Evolutionary conservation across 1,140 invertebrate genomes (phyloP).

Genomic region (Stegodyphus dumicola): DNA sequence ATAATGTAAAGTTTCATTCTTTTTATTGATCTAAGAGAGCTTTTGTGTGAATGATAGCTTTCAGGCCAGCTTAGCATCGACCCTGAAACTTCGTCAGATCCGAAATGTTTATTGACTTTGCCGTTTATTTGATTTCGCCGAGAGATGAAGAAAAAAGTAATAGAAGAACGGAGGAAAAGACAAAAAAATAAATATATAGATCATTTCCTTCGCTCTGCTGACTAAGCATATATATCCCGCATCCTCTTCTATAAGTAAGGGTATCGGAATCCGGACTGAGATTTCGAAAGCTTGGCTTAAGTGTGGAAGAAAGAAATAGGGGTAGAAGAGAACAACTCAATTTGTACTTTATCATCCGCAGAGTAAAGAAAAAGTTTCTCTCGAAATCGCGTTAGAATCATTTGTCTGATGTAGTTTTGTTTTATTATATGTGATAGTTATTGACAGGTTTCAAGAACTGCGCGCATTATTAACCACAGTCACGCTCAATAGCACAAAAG

Average conservation of each 20-base stretch:
- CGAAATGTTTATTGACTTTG: slow-evolving; percentile 57
- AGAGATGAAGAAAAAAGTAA: background rate
- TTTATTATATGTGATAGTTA: no score
- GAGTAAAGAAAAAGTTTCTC: slow-evolving; percentile 15
- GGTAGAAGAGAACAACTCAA: slow-evolving; percentile 7
- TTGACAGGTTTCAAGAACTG: no score
- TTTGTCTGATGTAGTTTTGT: background rate
- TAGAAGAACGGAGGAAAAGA: background rate
- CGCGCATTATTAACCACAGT: no score
- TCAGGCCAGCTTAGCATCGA: background rate
- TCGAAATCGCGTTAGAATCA: background rate
- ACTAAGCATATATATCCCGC: slow-evolving; percentile 35
- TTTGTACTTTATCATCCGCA: slow-evolving; percentile 24
- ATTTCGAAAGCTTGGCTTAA: slow-evolving; percentile 27
- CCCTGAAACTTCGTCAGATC: slow-evolving; percentile 4
- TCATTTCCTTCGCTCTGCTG: slow-evolving; percentile 35
- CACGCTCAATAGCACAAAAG: no score
- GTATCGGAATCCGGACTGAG: slow-evolving; percentile 38
- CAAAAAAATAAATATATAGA: slow-evolving; percentile 37
- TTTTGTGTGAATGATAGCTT: slow-evolving; percentile 29
- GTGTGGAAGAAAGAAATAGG: slow-evolving; percentile 23
- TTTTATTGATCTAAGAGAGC: slow-evolving; percentile 45
- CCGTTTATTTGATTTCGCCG: slow-evolving; percentile 57
- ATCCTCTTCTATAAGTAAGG: slow-evolving; percentile 23
- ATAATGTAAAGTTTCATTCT: background rate